A percentile compares a stretch with the other conserved stretches of the same genome.
Evolutionary conservation across 1,140 invertebrate species (phyloP).

Genomic region (Drosophila pruinosa): DNA sequence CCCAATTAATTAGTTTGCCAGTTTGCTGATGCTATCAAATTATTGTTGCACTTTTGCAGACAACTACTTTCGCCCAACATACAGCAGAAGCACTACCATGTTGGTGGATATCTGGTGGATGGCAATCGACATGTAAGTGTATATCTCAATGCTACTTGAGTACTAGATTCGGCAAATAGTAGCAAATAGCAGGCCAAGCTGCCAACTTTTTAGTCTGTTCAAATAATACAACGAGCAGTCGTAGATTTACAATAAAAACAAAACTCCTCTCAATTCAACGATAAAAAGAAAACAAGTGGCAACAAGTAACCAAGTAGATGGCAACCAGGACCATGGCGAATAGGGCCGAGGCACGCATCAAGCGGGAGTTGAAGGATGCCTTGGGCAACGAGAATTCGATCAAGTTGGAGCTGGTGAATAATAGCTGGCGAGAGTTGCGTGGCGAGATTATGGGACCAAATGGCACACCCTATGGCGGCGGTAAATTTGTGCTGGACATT

Average conservation of each 20-base stretch:
- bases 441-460: constrained; percentile 96
- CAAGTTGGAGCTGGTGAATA: constrained; percentile 94
- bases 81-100: constrained; percentile 91
- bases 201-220: no score
- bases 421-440: constrained; percentile 93
- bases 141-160: no score
- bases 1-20: not conserved
- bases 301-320: not conserved
- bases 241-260: not conserved
- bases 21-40: not conserved
- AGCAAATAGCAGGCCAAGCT: no score
- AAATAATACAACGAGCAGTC: no score
- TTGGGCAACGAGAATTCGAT: constrained; percentile 97
- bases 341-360: constrained; percentile 96
- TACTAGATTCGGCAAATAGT: no score
- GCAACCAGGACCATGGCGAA: constrained; percentile 94
- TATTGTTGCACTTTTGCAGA: constrained; percentile 78
- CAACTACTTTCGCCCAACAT: constrained; percentile 92
- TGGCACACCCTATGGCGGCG: constrained; percentile 98
- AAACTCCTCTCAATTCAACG: not conserved
- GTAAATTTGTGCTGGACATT: constrained; percentile 95
- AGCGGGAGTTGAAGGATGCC: constrained; percentile 98
- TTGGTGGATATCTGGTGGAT: constrained; percentile 84
- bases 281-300: not conserved
- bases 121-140: constrained; percentile 81